Evolutionary conservation across 2,113 vertebrate genomes (phyloP).

Genomic region (Notothenia rossii): DNA sequence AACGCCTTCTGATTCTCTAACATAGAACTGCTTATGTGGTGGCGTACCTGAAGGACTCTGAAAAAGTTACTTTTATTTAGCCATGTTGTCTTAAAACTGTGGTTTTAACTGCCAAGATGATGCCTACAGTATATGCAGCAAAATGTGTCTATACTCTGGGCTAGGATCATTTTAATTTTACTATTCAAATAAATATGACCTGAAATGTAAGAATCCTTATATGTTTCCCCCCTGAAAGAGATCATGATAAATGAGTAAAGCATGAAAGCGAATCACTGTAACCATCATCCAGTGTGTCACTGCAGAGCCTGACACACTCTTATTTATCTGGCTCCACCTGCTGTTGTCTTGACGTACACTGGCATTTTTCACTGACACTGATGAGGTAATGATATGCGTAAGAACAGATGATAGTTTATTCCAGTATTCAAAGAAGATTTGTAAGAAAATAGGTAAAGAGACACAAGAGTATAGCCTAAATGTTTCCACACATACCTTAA

Average conservation of each 20-base stretch:
- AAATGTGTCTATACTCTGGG: not conserved
- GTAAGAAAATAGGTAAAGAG: not conserved
- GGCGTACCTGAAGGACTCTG: too few relatives aligned
- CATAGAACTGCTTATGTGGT: too few relatives aligned
- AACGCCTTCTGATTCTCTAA: too few relatives aligned
- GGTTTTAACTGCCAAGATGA: not conserved
- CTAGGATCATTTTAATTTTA: not conserved
- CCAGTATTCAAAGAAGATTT: not conserved
- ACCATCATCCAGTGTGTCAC: not conserved
- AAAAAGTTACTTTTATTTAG: too few relatives aligned
- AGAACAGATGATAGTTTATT: not conserved
- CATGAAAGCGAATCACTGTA: slow-evolving; percentile 1
- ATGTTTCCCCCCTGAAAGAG: not conserved
- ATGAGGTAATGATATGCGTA: not conserved
- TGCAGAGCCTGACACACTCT: not conserved
- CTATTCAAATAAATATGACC: not conserved
- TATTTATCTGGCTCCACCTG: slow-evolving; percentile 69
- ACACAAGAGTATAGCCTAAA: not conserved
- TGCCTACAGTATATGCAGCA: not conserved
- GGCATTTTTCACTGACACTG: not conserved
- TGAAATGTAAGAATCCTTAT: not conserved
- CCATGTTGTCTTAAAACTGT: too few relatives aligned
- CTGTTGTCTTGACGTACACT: slow-evolving; percentile 48
- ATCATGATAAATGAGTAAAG: not conserved
- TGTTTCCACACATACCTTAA: not conserved